phyloP scores from a whole-genome alignment of 2,113 vertebrate genomes.

The Myocastor coypus region DNA sequence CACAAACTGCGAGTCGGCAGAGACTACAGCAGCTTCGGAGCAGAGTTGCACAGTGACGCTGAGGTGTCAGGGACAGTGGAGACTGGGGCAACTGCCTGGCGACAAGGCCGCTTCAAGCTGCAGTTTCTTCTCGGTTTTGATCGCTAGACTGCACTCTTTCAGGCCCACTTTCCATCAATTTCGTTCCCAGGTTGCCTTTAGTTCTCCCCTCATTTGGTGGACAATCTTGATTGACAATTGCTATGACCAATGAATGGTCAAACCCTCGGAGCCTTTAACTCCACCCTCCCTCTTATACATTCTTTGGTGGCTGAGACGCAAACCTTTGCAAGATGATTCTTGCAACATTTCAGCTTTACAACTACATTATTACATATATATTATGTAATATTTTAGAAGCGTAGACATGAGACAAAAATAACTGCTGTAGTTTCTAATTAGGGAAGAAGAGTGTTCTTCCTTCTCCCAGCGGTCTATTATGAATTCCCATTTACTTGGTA shows the following conservation, averaged over 20 bases:
- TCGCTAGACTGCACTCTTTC: background rate
- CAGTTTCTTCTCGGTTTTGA: background rate
- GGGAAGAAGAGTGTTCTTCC: constrained; percentile 24
- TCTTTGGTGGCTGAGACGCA: background rate
- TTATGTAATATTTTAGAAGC: background rate
- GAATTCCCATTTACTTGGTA: constrained; percentile 59
- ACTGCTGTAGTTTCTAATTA: constrained; percentile 40
- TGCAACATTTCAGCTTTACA: constrained; percentile 25
- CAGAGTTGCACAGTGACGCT: background rate
- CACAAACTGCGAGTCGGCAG: background rate
- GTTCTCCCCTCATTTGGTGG: constrained; percentile 49
- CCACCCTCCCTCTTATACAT: constrained; percentile 3
- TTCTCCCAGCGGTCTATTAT: background rate
- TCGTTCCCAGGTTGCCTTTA: constrained; percentile 59
- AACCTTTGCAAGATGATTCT: background rate
- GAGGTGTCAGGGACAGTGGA: background rate
- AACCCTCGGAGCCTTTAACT: background rate
- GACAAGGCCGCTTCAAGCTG: background rate
- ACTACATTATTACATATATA: constrained; percentile 55
- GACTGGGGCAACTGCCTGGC: background rate
- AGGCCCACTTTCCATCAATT: background rate
- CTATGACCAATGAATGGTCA: constrained; percentile 6
- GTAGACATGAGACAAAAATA: constrained; percentile 49
- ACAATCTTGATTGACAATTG: background rate
- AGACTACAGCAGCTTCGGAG: background rate